Evolutionary conservation across 1,140 invertebrate genomes (phyloP).

Genomic region (Heliconius nattereri): DNA sequence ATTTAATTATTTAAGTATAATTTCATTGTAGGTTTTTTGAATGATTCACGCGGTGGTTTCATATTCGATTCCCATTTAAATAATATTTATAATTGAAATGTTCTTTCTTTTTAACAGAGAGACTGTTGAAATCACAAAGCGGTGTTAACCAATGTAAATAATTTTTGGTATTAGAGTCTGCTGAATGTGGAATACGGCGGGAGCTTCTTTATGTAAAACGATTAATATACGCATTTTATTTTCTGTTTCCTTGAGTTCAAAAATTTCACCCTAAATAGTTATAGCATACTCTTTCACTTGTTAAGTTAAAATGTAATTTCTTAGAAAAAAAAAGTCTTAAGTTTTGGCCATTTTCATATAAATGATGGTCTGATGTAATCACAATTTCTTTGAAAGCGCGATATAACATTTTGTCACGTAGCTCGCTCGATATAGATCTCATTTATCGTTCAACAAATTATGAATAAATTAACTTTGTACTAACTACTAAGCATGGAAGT

Average conservation of each 20-base stretch:
- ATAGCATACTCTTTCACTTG: background rate
- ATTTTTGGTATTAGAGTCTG: too few species aligned
- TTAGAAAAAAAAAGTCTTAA: background rate
- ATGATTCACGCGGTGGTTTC: background rate
- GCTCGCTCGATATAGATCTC: constrained; percentile 25
- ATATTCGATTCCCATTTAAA: background rate
- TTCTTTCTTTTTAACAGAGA: too few species aligned
- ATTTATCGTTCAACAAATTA: constrained; percentile 31
- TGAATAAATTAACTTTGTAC: constrained; percentile 29
- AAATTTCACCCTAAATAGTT: too few species aligned
- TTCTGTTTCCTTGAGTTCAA: too few species aligned
- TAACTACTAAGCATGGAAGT: constrained; percentile 21
- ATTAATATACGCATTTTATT: too few species aligned
- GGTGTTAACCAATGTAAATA: too few species aligned
- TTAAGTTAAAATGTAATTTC: background rate
- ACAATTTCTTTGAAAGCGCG: constrained; percentile 13
- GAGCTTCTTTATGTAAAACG: too few species aligned
- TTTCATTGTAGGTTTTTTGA: background rate
- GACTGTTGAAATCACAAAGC: too few species aligned
- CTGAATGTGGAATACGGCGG: too few species aligned
- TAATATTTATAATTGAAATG: background rate
- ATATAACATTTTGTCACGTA: constrained; percentile 30
- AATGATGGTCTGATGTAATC: constrained; percentile 6
- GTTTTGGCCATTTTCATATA: background rate
- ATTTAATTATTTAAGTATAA: background rate